phyloP scores from a whole-genome alignment of 2,797 vertebrate species.

The Centroberyx gerrardi region DNA sequence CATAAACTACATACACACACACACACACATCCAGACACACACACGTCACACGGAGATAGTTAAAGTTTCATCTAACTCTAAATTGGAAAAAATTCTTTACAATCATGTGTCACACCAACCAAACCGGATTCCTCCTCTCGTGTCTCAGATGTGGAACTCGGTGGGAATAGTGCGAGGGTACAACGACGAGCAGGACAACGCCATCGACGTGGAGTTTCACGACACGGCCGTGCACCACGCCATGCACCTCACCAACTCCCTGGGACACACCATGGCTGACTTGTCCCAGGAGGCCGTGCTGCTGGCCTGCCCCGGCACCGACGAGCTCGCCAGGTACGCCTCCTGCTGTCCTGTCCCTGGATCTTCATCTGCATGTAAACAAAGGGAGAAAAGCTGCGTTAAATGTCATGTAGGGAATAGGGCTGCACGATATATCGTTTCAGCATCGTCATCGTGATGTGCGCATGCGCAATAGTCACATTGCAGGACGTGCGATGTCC shows the following conservation, averaged over 20 bases:
- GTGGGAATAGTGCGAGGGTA: slow-evolving; percentile 95
- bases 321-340: slow-evolving; percentile 91
- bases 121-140: not conserved
- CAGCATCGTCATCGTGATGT: no score
- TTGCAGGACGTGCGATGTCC: no score
- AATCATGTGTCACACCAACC: not conserved
- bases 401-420: not conserved
- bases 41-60: no score
- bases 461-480: no score
- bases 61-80: not conserved
- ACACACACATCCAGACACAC: no score
- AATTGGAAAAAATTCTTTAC: no score
- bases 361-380: not conserved
- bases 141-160: slow-evolving; percentile 93
- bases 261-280: slow-evolving; percentile 91
- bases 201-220: slow-evolving; percentile 96
- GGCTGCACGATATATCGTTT: no score
- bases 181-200: slow-evolving; percentile 96
- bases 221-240: slow-evolving; percentile 94
- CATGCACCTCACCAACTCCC: slow-evolving; percentile 93
- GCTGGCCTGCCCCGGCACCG: slow-evolving; percentile 90
- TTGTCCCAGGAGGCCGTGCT: slow-evolving; percentile 94
- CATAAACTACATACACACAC: no score
- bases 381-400: not conserved
- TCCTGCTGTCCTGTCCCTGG: not conserved